phyloP scores from a whole-genome alignment of 2,888 invertebrate genomes.

The Tridacna gigas region DNA sequence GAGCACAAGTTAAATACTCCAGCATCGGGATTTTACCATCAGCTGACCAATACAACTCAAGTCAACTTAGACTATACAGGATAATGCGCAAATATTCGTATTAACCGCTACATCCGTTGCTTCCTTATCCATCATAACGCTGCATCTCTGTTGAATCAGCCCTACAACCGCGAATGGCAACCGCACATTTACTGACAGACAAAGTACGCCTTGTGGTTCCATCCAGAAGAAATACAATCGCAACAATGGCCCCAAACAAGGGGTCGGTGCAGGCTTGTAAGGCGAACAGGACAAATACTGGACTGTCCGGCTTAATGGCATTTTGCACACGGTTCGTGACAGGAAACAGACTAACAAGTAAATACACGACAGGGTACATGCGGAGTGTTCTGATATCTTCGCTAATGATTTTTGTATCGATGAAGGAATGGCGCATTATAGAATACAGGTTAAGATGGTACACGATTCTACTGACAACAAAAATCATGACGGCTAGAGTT shows the following conservation, averaged over 20 bases:
- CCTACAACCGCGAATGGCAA: background rate
- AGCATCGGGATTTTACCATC: no score
- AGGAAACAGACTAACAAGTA: constrained; percentile 36
- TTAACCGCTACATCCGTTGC: no score
- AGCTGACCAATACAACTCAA: no score
- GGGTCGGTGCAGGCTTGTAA: constrained; percentile 35
- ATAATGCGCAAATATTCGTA: no score
- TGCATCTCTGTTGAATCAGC: background rate
- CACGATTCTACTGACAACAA: constrained; percentile 32
- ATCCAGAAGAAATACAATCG: constrained; percentile 44
- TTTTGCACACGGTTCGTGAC: constrained; percentile 39
- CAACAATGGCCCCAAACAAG: constrained; percentile 33
- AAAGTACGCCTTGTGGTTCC: constrained; percentile 30
- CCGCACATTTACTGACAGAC: background rate
- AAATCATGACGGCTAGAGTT: constrained; percentile 28
- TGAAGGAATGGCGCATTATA: background rate
- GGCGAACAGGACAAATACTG: constrained; percentile 33
- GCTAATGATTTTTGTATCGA: background rate
- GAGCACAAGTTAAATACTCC: no score
- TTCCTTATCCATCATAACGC: background rate
- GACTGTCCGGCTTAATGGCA: background rate
- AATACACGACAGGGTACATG: constrained; percentile 47
- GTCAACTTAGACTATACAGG: no score
- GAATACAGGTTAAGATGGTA: background rate
- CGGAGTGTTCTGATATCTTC: constrained; percentile 42